Conservation (phyloP, 2,888 invertebrate genomes). For the Brenthis hecate region DNA sequence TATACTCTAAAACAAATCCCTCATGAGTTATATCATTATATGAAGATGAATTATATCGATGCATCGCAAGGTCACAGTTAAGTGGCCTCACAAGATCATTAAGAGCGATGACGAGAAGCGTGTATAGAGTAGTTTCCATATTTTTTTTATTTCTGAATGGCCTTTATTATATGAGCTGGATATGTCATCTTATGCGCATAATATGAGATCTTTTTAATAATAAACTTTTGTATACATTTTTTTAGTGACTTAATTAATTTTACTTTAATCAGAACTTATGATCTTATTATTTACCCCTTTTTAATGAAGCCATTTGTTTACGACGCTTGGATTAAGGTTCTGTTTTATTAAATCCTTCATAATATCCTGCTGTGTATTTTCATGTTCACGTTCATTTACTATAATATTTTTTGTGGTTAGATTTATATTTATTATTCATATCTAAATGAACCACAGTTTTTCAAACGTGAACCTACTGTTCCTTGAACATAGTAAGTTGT, state of each 20-base stretch:
- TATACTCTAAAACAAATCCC: too few species aligned
- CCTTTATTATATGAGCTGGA: too few species aligned
- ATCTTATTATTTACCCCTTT: background rate
- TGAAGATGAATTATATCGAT: conserved; percentile 1
- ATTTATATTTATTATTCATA: too few species aligned
- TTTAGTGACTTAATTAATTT: too few species aligned
- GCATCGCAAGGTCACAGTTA: conserved; percentile 50
- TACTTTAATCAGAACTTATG: background rate
- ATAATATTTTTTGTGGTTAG: too few species aligned
- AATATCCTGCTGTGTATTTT: background rate
- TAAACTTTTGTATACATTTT: too few species aligned
- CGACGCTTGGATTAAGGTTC: background rate
- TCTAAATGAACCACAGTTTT: too few species aligned
- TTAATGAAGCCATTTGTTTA: background rate
- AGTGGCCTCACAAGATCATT: conserved; percentile 25
- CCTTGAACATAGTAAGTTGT: too few species aligned
- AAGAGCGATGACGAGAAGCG: conserved; percentile 10
- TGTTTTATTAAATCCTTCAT: background rate
- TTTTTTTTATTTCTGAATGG: background rate
- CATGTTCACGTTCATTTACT: too few species aligned
- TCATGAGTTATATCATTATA: background rate
- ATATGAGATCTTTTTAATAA: too few species aligned
- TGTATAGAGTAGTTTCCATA: conserved; percentile 1
- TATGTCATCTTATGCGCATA: too few species aligned
- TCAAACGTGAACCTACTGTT: too few species aligned